Evolutionary conservation across 1,140 invertebrate genomes (phyloP), one percentile per base, ranked within the genome.

Genomic region (Mycetomoellerius zeteki): DNA sequence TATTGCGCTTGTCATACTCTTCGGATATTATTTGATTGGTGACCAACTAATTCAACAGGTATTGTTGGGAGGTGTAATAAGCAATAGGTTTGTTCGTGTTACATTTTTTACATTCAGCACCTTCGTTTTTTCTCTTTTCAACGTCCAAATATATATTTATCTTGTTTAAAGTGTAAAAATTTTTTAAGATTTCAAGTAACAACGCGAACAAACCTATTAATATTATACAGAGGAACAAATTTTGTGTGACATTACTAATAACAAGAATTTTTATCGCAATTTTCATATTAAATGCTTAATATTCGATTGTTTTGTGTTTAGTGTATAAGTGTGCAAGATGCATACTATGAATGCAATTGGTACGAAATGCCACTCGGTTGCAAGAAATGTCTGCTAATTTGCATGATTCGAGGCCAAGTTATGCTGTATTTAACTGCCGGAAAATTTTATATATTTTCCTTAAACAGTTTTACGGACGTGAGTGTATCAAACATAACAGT

Each of bases 1-100:
- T 19, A 80, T 85, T 12, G 81, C 90, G 50, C 73, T 90, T 27
- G 76, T 90, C 58, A 65, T 91, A 21, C 73, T 92, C 0, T 91
- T 86, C n/a, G 90, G 86, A 52, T 92, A 91, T 16, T 92, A 90
- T 54, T 71, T 90, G 30, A 89, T 91, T 52, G 91, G 91, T 4
- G 91, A 92, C 52, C 87, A 76, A 69, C 73, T 92, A 12, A 89
- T 89, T 52, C 73, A 89, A 60, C 88, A 92, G 88, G 91, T 92
- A 54, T 43, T 33, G 2, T 69, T 33, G 33, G 52, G 2, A 62
- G 10, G 2, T 10, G 2, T 8, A 43, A 43, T 43, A 43, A 43
- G 8, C 37, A 43, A 43, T 37, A 37, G 33, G 33, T 43, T 43
- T 43, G 37, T 43, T 10, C 10, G 37, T 8, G 8, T 43, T 43